Evolutionary conservation across 2,888 invertebrate genomes (phyloP).

Genomic region (Oligia fasciuncula): DNA sequence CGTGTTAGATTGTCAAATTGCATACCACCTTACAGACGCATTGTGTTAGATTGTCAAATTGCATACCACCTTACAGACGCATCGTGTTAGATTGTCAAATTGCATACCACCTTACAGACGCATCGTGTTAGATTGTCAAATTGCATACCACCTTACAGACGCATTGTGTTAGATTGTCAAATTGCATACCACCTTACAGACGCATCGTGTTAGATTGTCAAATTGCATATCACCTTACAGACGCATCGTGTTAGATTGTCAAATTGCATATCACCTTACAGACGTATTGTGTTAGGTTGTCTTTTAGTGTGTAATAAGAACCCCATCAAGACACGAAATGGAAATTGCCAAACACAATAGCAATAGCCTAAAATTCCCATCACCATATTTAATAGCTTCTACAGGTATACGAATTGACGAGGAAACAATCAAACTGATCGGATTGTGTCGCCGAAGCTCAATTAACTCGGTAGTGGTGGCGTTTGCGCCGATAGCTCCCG

Average conservation of each 20-base stretch:
- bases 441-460: conserved; percentile 64
- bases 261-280: neutral
- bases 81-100: neutral
- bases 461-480: conserved; percentile 55
- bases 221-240: too few species aligned
- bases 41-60: neutral
- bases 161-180: neutral
- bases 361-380: conserved; percentile 41
- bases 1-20: neutral
- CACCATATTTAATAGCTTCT: conserved; percentile 33
- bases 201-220: neutral
- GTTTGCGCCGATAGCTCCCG: conserved; percentile 53
- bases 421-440: conserved; percentile 70
- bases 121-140: neutral
- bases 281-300: too few species aligned
- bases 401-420: conserved; percentile 58
- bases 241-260: too few species aligned
- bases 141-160: too few species aligned
- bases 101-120: too few species aligned
- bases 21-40: too few species aligned
- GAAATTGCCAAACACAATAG: conserved; percentile 14
- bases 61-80: too few species aligned
- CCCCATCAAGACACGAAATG: neutral
- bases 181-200: too few species aligned
- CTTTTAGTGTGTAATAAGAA: neutral